phyloP scores from a whole-genome alignment of 23 tunicate genomes.

The Styela clava region DNA sequence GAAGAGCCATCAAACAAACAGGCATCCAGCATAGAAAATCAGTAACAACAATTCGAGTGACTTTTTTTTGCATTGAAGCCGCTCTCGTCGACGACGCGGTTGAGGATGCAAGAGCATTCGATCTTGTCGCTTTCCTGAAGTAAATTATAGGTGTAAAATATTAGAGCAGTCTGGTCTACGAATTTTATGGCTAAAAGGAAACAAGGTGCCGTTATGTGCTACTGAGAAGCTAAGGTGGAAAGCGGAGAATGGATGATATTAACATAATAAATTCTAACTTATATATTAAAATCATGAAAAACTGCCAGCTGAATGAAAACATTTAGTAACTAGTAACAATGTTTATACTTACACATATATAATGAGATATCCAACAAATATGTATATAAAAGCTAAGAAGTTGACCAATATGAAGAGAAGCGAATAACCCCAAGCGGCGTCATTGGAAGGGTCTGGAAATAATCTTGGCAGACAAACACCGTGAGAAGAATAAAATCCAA shows the following conservation, averaged over 20 bases:
- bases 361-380: constrained; percentile 35
- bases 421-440: constrained; percentile 66
- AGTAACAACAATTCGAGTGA: constrained; percentile 8
- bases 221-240: too few species aligned
- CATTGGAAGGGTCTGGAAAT: constrained; percentile 48
- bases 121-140: background rate
- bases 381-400: constrained; percentile 55
- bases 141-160: too few species aligned
- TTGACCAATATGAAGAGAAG: constrained; percentile 41
- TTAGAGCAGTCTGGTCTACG: too few species aligned
- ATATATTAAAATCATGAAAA: too few species aligned
- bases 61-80: background rate
- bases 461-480: constrained; percentile 77
- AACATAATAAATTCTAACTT: too few species aligned
- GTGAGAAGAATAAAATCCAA: constrained; percentile 71
- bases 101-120: background rate
- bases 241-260: too few species aligned
- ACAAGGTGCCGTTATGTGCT: too few species aligned
- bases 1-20: background rate
- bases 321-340: too few species aligned
- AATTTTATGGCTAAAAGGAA: too few species aligned
- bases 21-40: constrained; percentile 16
- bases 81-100: background rate
- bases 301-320: too few species aligned
- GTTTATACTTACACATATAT: constrained; percentile 49